These are phyloP conservation scores for Orchestes rusci DNA, from an alignment of 2,888 invertebrate genomes.

Conservation along the genomic window DNA sequence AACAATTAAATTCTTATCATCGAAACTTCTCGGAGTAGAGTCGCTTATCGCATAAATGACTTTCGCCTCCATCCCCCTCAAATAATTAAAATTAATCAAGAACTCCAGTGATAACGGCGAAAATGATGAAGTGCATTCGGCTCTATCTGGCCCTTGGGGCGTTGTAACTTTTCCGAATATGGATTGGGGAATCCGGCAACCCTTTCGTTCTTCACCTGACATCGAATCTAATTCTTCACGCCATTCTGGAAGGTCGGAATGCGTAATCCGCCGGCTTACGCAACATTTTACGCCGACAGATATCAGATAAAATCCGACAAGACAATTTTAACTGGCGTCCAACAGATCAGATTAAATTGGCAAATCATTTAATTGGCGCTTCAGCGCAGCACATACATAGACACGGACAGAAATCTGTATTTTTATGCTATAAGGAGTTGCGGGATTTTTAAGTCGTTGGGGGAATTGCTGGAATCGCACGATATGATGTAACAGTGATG, in stretches of 20 bases:
- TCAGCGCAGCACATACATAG: conserved; percentile 1
- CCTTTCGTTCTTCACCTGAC: no score
- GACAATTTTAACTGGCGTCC: conserved; percentile 27
- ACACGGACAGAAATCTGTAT: no score
- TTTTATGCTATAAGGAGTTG: no score
- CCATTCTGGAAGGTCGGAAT: conserved; percentile 14
- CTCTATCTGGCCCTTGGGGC: conserved; percentile 36
- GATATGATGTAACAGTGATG: no score
- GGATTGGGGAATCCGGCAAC: no score
- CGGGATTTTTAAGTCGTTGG: no score
- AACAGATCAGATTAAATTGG: conserved; percentile 23
- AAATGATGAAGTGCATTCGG: conserved; percentile 41
- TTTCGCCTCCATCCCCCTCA: no score
- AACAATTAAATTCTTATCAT: no score
- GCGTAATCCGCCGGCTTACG: conserved; percentile 16
- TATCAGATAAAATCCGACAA: conserved; percentile 28
- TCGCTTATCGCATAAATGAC: no score
- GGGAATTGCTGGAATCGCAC: no score
- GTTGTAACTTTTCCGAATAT: no score
- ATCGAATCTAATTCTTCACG: conserved; percentile 15
- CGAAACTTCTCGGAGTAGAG: no score
- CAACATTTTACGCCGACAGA: conserved; percentile 26
- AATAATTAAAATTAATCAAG: conserved; percentile 45
- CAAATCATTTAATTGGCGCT: conserved; percentile 22
- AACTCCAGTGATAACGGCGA: conserved; percentile 39